phyloP scores from a whole-genome alignment of 2,113 vertebrate genomes.

The Clarias macrocephalus region DNA sequence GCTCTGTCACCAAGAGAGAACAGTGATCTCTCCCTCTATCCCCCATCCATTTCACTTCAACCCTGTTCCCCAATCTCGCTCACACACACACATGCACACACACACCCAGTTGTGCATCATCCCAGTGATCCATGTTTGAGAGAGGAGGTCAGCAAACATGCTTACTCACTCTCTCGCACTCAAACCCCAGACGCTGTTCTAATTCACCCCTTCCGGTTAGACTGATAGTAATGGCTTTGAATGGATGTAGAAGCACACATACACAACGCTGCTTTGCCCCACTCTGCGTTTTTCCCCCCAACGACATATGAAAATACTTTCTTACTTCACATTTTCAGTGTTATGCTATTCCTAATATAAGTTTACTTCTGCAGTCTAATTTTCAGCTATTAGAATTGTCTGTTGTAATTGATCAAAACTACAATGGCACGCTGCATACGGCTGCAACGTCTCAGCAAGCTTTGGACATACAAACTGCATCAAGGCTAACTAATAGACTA shows the following conservation, averaged over 20 bases:
- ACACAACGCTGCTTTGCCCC: not conserved
- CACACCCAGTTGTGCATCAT: slow-evolving; percentile 28
- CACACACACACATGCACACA: slow-evolving; percentile 47
- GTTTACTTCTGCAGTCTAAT: no score
- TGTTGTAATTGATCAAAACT: not conserved
- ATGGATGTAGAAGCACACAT: not conserved
- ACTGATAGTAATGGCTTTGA: slow-evolving; percentile 29
- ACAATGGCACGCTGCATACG: not conserved
- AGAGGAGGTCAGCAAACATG: slow-evolving; percentile 39
- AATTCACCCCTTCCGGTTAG: slow-evolving; percentile 21
- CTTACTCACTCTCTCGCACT: slow-evolving; percentile 19
- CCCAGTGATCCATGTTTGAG: slow-evolving; percentile 52
- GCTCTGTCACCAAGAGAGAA: slow-evolving; percentile 85
- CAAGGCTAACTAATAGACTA: not conserved
- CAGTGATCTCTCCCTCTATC: slow-evolving; percentile 70
- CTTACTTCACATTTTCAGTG: no score
- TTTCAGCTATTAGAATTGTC: no score
- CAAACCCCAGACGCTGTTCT: slow-evolving; percentile 13
- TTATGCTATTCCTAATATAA: not conserved
- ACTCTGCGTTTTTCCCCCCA: not conserved
- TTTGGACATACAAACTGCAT: not conserved
- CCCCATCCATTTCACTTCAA: slow-evolving; percentile 62
- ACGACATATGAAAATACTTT: not conserved
- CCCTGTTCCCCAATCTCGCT: slow-evolving; percentile 60
- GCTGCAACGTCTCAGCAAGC: not conserved